A percentile compares a stretch with the other conserved stretches of the same genome.
Conservation (phyloP, 2,113 vertebrate species). For the Psammodynastes pulverulentus region DNA sequence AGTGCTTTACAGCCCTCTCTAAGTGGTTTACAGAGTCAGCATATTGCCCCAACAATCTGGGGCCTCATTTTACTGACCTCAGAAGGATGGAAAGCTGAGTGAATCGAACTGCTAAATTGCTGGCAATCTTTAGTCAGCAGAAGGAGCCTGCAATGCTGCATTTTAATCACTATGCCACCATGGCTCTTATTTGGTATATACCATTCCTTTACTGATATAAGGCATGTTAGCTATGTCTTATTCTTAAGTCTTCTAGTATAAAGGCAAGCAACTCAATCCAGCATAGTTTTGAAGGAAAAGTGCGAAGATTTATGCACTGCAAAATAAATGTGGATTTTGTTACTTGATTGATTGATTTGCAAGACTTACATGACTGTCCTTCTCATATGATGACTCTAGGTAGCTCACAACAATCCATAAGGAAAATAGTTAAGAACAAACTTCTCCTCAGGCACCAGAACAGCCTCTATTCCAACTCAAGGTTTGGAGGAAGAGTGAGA, state of each 20-base stretch:
- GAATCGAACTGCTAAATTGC: too few relatives aligned
- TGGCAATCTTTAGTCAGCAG: too few relatives aligned
- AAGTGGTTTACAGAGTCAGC: too few relatives aligned
- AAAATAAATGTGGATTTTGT: not conserved
- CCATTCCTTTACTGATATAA: too few relatives aligned
- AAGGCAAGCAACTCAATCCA: not conserved
- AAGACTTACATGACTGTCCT: not conserved
- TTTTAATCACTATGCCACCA: too few relatives aligned
- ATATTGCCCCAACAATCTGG: too few relatives aligned
- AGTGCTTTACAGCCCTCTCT: too few relatives aligned
- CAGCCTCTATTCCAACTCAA: not conserved
- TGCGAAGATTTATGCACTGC: not conserved
- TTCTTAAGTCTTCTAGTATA: not conserved
- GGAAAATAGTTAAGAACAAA: not conserved
- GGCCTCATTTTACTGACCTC: too few relatives aligned
- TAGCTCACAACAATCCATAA: not conserved
- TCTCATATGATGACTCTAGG: not conserved
- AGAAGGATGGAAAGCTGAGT: too few relatives aligned
- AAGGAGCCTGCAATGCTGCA: too few relatives aligned
- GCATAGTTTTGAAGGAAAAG: not conserved
- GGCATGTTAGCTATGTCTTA: not conserved
- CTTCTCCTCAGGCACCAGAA: not conserved
- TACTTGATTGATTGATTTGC: not conserved
- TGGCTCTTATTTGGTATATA: not conserved
- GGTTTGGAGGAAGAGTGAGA: not conserved